A percentile compares a stretch with the other conserved stretches of the same genome.
Evolutionary conservation across 2,113 vertebrate species (phyloP).

Genomic region (Meles meles): DNA sequence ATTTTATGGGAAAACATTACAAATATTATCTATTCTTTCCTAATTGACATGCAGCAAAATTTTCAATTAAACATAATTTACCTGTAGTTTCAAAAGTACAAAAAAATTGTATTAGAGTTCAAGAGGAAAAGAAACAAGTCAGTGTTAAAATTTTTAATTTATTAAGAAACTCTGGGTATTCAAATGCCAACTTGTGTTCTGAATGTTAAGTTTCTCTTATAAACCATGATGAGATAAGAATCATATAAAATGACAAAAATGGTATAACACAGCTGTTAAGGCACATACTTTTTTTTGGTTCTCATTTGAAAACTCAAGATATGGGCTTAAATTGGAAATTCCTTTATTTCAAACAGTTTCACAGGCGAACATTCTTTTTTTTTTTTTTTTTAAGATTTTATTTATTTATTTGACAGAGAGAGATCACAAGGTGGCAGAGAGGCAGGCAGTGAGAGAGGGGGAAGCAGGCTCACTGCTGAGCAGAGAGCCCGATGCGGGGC

Average conservation of each 20-base stretch:
- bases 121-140: not conserved
- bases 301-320: not conserved
- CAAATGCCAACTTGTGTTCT: not conserved
- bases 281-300: not conserved
- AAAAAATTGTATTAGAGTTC: not conserved
- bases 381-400: too few species aligned
- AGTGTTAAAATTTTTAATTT: not conserved
- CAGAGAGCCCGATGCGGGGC: too few species aligned
- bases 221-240: not conserved
- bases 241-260: not conserved
- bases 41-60: not conserved
- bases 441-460: too few species aligned
- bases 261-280: not conserved
- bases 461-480: too few species aligned
- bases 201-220: not conserved
- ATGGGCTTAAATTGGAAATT: not conserved
- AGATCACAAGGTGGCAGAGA: too few species aligned
- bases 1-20: not conserved
- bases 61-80: not conserved
- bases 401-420: too few species aligned
- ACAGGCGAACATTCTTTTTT: not conserved
- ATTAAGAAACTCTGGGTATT: not conserved
- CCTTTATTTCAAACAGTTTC: not conserved
- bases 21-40: not conserved
- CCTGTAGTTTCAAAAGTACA: not conserved